phyloP scores from a whole-genome alignment of 2,797 vertebrate species.

The Petrocephalus schoutedeni region DNA sequence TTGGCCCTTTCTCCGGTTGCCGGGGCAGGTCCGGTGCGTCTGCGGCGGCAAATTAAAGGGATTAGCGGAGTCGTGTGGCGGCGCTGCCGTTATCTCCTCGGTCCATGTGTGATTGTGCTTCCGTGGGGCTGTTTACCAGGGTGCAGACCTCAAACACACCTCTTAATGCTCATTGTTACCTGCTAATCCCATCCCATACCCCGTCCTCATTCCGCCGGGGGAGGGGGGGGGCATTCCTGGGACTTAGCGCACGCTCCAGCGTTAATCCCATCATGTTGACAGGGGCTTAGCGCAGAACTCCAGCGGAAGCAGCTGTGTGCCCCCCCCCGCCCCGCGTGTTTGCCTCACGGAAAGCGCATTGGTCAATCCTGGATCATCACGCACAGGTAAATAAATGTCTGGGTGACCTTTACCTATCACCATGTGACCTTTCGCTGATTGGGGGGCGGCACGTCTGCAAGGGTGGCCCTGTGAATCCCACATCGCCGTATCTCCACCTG shows the following conservation, averaged over 20 bases:
- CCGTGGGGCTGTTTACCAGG: conserved; percentile 60
- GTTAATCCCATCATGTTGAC: conserved; percentile 18
- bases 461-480: background rate
- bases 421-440: background rate
- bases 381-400: background rate
- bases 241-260: background rate
- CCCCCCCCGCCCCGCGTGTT: background rate
- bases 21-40: background rate
- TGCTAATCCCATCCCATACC: conserved; percentile 61
- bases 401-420: background rate
- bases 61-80: conserved; percentile 61
- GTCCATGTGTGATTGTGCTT: conserved; percentile 62
- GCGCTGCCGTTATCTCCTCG: conserved; percentile 67
- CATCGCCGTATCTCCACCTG: background rate
- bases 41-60: conserved; percentile 62
- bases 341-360: background rate
- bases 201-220: background rate
- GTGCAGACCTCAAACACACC: conserved; percentile 58
- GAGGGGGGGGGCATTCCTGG: background rate
- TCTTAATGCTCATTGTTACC: conserved; percentile 62
- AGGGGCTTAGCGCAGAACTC: background rate
- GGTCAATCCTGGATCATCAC: background rate
- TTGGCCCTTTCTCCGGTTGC: conserved; percentile 19
- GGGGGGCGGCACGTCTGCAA: background rate
- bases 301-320: background rate